Evolutionary conservation across 2,797 vertebrate species (phyloP), one percentile per base, ranked within the genome.

Genomic region (Orestias chungarensis): DNA sequence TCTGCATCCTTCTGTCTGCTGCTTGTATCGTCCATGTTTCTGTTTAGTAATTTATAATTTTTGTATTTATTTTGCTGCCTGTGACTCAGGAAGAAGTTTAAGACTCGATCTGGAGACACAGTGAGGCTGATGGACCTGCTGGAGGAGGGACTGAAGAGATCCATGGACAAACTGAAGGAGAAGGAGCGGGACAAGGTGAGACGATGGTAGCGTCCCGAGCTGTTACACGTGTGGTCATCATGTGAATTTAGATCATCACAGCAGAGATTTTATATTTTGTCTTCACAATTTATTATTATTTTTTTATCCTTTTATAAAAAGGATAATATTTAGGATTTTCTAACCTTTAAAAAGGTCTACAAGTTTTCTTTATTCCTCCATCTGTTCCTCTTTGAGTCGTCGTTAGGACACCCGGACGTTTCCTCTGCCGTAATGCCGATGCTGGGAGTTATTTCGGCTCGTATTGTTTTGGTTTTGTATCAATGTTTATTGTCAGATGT

Each of bases 111-210:
- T 0, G 98, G 98, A 31, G 98, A 99, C 83, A 96, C 96, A 0
- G 96, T 99, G 73, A 93, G 97, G 55, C 94, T 99, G 52, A 94
- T 96, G 75, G 98, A 99, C 77, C 94, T 99, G 68, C 91, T 99
- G 87, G 96, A 97, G 1, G 98, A 99, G 80, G 97, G 98, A 0
- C 92, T 99, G 66, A 98, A 96, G 87, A 95, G 98, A 76, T 96
- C 95, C n/a, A 98, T 98, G 97, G 97, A 98, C 93, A 99, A 99
- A 78, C 91, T 99, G 84, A 96, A 95, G 57, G 97, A 99, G 71
- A 99, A 99, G 86, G 97, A 96, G 65, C 91, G 98, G 79, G 96
- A 99, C 89, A 97, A 98, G 96, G 98, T 98, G 65, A 87, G 82
- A 1, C 3, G 6, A 33, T 10, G n/a, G n/a, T n/a, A n/a, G n/a